Evolutionary conservation across 1,140 invertebrate species (phyloP), one percentile per base, ranked within the genome.

Genomic region (Triops longicaudatus): DNA sequence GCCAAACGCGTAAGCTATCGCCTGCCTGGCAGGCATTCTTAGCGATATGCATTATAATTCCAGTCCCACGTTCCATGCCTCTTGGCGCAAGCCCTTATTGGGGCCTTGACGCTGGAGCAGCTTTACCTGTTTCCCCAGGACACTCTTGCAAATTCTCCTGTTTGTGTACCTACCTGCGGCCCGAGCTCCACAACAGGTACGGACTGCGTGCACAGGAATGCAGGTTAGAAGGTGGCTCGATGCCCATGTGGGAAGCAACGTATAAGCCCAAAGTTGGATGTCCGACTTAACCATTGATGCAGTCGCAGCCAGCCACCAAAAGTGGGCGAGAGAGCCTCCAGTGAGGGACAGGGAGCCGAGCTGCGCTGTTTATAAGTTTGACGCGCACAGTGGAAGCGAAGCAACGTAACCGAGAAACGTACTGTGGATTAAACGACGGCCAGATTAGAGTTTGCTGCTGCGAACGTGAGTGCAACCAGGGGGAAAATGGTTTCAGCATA

Each of bases 11-110:
- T 63, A 63, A 63, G 17, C 14, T 63, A 10, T 63, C 50, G 22
- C 50, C 17, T 22, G 50, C 50, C 50, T 63, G 14, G 7, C 50
- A 63, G 50, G 50, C 50, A 0, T 63, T 63, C 22, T 63, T 63
- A 63, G 50, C 50, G 22, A 63, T n/a, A n/a, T 63, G 50, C 22
- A 63, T 63, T n/a, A 63, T 63, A 63, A 63, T 63, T 22, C 22
- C 50, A 63, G 22, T 63, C 50, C 50, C 50, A 63, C 50, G 50
- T 63, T 63, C 50, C 50, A 63, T 63, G 50, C 50, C 50, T 63
- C 17, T 63, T 63, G 50, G 50, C 50, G 50, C 50, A 63, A 63
- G 50, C 50, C 17, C 50, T 14, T 9, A 63, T 14, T 6, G 14
- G 50, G 14, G 50, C 50, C 50, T 63, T 63, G 50, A 2, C 50